These are phyloP conservation scores for Microcebus ravelobensis DNA, from an alignment of 2,113 vertebrate genomes.

Conservation along the genomic window DNA sequence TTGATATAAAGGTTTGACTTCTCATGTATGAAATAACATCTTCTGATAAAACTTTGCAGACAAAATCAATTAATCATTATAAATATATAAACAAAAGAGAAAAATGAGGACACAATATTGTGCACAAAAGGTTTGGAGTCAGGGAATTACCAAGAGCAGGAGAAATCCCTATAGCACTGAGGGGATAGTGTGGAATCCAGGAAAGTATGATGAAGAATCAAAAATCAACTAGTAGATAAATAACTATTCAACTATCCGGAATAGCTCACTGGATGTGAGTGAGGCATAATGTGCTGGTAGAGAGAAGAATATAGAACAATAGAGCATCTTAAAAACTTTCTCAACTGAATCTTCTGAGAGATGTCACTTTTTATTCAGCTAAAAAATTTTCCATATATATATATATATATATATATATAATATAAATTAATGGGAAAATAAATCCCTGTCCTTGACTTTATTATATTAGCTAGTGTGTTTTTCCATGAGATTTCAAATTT, in stretches of 20 bases:
- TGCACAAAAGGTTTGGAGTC: neutral
- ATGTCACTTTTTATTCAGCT: neutral
- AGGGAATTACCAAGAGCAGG: neutral
- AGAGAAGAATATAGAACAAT: neutral
- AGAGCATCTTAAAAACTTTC: neutral
- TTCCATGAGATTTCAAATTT: neutral
- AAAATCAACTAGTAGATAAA: neutral
- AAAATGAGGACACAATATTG: neutral
- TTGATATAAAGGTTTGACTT: neutral
- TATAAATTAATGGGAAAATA: neutral
- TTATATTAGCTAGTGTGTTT: neutral
- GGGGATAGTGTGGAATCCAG: neutral
- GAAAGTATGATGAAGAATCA: neutral
- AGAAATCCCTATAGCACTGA: neutral
- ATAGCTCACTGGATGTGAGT: neutral
- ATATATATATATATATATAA: neutral
- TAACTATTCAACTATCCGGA: no score
- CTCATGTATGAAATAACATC: neutral
- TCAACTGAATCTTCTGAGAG: neutral
- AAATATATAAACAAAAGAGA: neutral
- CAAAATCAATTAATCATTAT: neutral
- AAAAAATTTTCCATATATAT: neutral
- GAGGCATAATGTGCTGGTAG: neutral
- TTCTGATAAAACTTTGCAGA: neutral
- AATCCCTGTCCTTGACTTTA: neutral